A percentile compares a stretch with the other conserved stretches of the same genome.
Evolutionary conservation across 2,888 invertebrate genomes (phyloP).

Genomic region (Trissonchulus latispiculum): DNA sequence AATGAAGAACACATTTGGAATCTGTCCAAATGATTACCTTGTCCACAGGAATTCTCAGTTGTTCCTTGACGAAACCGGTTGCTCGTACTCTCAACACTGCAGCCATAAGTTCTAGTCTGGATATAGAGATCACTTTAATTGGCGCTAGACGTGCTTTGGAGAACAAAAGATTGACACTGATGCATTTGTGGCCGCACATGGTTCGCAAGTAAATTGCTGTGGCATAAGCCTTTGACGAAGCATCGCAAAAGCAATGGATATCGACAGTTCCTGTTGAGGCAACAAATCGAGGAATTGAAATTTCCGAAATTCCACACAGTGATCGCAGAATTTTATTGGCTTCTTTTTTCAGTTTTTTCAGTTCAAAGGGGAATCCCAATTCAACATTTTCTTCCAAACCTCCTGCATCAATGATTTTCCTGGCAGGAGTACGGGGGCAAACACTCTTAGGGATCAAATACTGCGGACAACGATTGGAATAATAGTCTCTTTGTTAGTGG

Average conservation of each 20-base stretch:
- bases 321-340: too few species aligned
- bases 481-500: slow-evolving; percentile 26
- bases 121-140: slow-evolving; percentile 6
- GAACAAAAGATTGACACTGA: slow-evolving; percentile 10
- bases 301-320: too few species aligned
- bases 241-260: slow-evolving; percentile 14
- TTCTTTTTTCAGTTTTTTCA: too few species aligned
- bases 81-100: slow-evolving; percentile 16
- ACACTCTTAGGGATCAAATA: slow-evolving; percentile 27
- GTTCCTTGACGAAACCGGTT: background rate
- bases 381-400: slow-evolving; percentile 13
- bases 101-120: slow-evolving; percentile 20
- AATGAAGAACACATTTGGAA: too few species aligned
- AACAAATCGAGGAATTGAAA: background rate
- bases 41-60: background rate
- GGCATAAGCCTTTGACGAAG: slow-evolving; percentile 17
- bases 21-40: background rate
- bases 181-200: background rate
- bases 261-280: background rate
- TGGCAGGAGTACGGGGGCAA: too few species aligned
- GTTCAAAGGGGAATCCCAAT: slow-evolving; percentile 15
- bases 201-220: background rate
- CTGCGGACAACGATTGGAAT: slow-evolving; percentile 26
- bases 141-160: slow-evolving; percentile 21
- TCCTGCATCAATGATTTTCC: slow-evolving; percentile 23